Base-by-base conservation (phyloP, 2,797 vertebrate genomes). In the Zalophus californianus region DNA sequence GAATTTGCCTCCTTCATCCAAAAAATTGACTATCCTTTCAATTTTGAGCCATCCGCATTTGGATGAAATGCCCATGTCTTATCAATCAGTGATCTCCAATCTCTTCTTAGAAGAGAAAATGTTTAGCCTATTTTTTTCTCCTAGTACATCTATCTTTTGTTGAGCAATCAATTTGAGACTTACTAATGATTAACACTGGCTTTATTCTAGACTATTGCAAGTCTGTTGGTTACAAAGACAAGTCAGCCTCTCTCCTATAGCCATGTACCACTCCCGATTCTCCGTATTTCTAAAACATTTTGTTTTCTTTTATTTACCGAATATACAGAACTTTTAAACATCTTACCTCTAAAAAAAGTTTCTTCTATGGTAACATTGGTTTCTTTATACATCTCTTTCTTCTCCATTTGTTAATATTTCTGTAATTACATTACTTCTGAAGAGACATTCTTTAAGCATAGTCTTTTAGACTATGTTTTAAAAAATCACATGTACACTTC, bases 41-140 rank as follows among this genome's bases (percentile, higher is more conserved):
- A 44, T 88, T 97, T 73, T 93, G 27, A 48, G 15, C 72, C 58
- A 89, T 66, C 83, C 29, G 41, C n/a, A 97, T 52, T 66, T 56
- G 13, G 16, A 41, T 23, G 16, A 92, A 20, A 89, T 78, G 14
- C 48, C 90, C 27, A 13, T 8, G n/a, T 82, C 50, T 35, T 93
- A 48, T 85, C 35, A 64, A 8, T 29, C n/a, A 79, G 7, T 25
- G 27, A 62, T 62, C 21, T 18, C 83, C 16, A 91, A 27, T 68
- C 35, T 68, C 23, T 73, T 79, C 21, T 90, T 50, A 84, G 78
- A 56, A 77, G 18, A 77, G 48, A 54, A 95, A 90, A 83, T 60
- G 0, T 52, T 95, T 72, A 16, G 35, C 7, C 14, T 68, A 21
- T 52, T 91, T 82, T 75, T 87, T 85, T n/a, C 52, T 88, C 77